Conservation (phyloP, 2,888 invertebrate species). For the Drosophila mimica region DNA sequence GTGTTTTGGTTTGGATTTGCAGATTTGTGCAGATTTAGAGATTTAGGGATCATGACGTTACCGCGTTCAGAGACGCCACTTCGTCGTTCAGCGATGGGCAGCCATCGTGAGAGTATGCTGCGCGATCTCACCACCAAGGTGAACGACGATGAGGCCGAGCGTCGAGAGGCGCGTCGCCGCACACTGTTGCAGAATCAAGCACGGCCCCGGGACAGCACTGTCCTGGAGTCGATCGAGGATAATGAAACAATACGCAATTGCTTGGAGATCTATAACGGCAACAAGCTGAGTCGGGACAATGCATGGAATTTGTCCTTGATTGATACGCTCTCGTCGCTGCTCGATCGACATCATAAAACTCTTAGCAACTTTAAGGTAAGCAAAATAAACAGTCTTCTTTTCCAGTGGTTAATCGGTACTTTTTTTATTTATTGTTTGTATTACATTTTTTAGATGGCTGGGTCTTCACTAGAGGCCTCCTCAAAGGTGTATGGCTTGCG, state of each 20-base stretch:
- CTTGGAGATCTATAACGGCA: slow-evolving; percentile 92
- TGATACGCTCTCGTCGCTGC: slow-evolving; percentile 92
- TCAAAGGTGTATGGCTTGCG: slow-evolving; percentile 94
- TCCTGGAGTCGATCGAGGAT: slow-evolving; percentile 80
- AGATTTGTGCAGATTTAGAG: slow-evolving; percentile 8
- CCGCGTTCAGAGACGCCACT: slow-evolving; percentile 82
- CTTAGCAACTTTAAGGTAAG: slow-evolving; percentile 90
- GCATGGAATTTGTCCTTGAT: slow-evolving; percentile 95
- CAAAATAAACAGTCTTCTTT: not conserved
- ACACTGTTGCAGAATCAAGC: slow-evolving; percentile 61
- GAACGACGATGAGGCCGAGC: slow-evolving; percentile 88
- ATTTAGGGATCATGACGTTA: slow-evolving; percentile 75
- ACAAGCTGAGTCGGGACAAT: slow-evolving; percentile 95
- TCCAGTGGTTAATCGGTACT: not conserved
- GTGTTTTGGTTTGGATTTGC: slow-evolving; percentile 3
- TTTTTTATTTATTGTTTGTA: not conserved
- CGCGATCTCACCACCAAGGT: slow-evolving; percentile 55
- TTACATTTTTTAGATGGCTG: slow-evolving; percentile 89
- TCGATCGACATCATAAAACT: slow-evolving; percentile 89
- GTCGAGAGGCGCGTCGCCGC: slow-evolving; percentile 85
- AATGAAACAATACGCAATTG: slow-evolving; percentile 91
- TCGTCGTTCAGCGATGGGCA: slow-evolving; percentile 81
- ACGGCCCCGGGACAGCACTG: slow-evolving; percentile 47
- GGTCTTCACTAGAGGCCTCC: slow-evolving; percentile 94
- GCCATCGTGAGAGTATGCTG: slow-evolving; percentile 71